Evolutionary conservation across 2,113 vertebrate genomes (phyloP).

Genomic region (Sterrhoptilus dennistouni): DNA sequence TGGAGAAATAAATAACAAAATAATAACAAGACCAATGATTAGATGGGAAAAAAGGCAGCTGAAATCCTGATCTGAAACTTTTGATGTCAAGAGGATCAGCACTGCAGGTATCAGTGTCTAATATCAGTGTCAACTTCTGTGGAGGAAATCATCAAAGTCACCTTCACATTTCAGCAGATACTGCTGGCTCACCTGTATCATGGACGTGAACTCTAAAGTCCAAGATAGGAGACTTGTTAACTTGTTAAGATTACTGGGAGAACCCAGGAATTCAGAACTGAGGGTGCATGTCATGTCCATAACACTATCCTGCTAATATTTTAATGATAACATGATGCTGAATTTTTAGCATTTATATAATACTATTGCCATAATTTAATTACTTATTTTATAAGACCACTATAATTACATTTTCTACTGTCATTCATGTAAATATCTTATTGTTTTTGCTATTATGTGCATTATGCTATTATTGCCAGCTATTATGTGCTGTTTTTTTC

Average conservation of each 20-base stretch:
- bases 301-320: neutral
- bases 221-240: neutral
- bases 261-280: neutral
- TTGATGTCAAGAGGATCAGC: neutral
- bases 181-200: neutral
- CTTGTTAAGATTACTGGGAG: neutral
- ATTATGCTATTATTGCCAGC: neutral
- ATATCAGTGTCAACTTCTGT: neutral
- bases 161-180: neutral
- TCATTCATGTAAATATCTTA: neutral
- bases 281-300: rapidly evolving
- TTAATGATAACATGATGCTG: neutral
- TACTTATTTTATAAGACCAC: neutral
- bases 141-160: neutral
- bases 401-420: neutral
- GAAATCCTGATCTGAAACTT: neutral
- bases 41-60: neutral
- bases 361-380: neutral
- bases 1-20: neutral
- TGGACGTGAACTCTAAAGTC: neutral
- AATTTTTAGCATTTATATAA: neutral
- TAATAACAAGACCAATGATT: neutral
- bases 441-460: no score
- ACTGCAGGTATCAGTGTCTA: neutral
- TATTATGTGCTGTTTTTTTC: neutral